phyloP scores from a whole-genome alignment of 2,797 vertebrate species.

The Enteromius trimaculatus region DNA sequence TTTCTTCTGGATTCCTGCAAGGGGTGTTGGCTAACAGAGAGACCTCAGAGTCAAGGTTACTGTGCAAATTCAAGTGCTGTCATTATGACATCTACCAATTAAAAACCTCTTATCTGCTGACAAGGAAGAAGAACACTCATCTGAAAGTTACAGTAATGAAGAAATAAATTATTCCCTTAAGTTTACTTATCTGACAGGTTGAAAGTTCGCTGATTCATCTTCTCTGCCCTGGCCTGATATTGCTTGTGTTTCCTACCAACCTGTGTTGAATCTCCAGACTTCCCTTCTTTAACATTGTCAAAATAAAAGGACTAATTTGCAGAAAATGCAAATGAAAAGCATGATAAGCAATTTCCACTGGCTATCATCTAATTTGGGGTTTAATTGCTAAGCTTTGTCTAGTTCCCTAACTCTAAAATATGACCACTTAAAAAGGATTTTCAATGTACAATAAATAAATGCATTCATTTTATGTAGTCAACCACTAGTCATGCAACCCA shows the following conservation, averaged over 20 bases:
- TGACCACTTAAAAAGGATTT: background rate
- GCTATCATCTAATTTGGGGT: background rate
- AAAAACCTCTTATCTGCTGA: background rate
- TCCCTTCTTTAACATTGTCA: background rate
- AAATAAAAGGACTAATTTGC: background rate
- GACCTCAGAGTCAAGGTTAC: background rate
- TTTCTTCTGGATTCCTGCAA: conserved; percentile 26
- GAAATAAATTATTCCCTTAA: background rate
- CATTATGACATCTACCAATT: background rate
- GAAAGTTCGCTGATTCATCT: background rate
- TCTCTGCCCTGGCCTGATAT: background rate
- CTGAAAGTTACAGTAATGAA: background rate
- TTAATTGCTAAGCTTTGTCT: background rate
- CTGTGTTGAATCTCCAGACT: background rate
- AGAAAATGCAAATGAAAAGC: background rate
- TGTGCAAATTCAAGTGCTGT: conserved; percentile 2
- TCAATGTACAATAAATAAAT: background rate
- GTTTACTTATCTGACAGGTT: background rate
- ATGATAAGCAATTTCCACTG: background rate
- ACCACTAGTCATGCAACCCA: background rate
- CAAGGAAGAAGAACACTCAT: background rate
- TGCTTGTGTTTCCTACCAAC: background rate
- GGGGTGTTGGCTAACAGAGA: conserved; percentile 11
- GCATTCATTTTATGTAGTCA: background rate
- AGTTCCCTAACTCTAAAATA: background rate